Percentiles rank a stretch among this genome's conserved stretches.
Evolutionary conservation across 2,888 invertebrate genomes (phyloP).

Genomic region (Temnothorax ravouxi): DNA sequence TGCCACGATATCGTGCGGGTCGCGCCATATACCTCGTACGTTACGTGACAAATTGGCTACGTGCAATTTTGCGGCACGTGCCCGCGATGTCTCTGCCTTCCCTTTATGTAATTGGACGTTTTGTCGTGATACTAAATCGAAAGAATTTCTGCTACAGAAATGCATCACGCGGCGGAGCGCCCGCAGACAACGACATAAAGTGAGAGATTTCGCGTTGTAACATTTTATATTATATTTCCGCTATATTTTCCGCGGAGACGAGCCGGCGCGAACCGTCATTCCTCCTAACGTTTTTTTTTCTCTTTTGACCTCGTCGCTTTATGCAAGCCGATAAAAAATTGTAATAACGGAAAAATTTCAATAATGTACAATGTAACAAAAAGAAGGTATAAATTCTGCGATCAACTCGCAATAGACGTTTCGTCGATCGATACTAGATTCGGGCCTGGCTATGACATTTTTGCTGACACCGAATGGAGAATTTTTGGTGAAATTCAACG

Average conservation of each 20-base stretch:
- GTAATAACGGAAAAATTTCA: conserved; percentile 8
- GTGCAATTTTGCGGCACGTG: conserved; percentile 42
- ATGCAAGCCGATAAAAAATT: background rate
- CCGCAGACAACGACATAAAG: background rate
- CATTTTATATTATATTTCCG: background rate
- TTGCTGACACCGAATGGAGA: background rate
- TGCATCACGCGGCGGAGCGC: conserved; percentile 5
- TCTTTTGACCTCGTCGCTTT: background rate
- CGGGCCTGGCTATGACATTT: background rate
- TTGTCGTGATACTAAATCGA: conserved; percentile 31
- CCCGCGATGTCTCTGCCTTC: conserved; percentile 14
- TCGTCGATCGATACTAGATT: background rate
- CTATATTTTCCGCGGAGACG: background rate
- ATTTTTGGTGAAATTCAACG: background rate
- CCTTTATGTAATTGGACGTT: conserved; percentile 29
- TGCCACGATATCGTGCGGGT: conserved; percentile 9
- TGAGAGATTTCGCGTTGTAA: background rate
- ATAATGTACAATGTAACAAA: background rate
- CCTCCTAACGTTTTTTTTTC: background rate
- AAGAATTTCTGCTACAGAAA: conserved; percentile 4
- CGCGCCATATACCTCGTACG: background rate
- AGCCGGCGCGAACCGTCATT: background rate
- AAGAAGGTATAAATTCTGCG: background rate
- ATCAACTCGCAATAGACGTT: background rate
- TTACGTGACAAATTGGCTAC: conserved; percentile 39